These are phyloP conservation scores for Andrena bicolor DNA, from an alignment of 2,888 invertebrate genomes.

Conservation along the genomic window DNA sequence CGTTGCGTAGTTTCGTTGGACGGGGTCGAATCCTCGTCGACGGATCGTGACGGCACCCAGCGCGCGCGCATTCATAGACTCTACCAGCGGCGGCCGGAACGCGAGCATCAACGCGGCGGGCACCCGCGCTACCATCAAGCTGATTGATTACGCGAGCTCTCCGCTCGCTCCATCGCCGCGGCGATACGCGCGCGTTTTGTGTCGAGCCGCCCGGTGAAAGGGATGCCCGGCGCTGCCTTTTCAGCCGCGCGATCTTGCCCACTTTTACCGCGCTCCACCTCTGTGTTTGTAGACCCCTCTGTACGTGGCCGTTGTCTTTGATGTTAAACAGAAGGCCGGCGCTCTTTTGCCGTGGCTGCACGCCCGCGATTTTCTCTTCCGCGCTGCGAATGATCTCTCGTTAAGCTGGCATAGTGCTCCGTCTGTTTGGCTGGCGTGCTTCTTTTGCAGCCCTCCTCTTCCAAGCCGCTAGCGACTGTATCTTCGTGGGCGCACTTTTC, in stretches of 20 bases:
- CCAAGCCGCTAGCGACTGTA: not conserved
- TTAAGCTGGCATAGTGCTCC: not conserved
- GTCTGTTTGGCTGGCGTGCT: not conserved
- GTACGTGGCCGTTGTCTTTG: conserved; percentile 37
- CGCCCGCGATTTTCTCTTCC: not conserved
- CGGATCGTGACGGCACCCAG: conserved; percentile 45
- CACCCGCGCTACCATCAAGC: conserved; percentile 76
- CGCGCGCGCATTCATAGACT: conserved; percentile 58
- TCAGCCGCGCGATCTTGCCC: conserved; percentile 64
- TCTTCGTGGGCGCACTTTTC: not conserved
- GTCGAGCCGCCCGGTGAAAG: conserved; percentile 58
- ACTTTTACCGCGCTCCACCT: conserved; percentile 51
- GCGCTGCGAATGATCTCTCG: not conserved
- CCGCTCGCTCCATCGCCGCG: conserved; percentile 62
- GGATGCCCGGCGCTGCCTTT: conserved; percentile 67
- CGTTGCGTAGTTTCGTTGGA: conserved; percentile 56
- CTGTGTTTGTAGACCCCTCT: conserved; percentile 9
- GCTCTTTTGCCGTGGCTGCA: conserved; percentile 26
- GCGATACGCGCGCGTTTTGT: conserved; percentile 65
- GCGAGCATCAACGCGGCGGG: conserved; percentile 64
- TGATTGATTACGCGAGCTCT: conserved; percentile 79
- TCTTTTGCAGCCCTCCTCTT: not conserved
- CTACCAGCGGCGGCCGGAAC: conserved; percentile 39
- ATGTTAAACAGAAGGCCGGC: conserved; percentile 34
- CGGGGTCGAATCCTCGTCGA: conserved; percentile 43